These are phyloP conservation scores for Cremastobaeus sp. DNA, from an alignment of 2,888 invertebrate species.

Conservation along the genomic window DNA sequence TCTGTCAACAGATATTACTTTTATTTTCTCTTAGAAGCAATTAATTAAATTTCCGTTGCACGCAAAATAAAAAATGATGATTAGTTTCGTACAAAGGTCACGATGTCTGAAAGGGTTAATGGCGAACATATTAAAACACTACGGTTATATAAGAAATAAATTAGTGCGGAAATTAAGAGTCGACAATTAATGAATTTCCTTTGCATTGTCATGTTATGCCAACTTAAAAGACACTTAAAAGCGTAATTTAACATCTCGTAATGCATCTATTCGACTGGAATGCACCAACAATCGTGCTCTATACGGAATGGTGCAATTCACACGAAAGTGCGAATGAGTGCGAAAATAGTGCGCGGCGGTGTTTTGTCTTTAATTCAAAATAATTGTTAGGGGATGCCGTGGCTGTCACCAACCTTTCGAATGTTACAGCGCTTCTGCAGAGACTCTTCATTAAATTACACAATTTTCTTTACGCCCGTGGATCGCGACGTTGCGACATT, in stretches of 20 bases:
- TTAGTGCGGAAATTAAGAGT: conserved; percentile 14
- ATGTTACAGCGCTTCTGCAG: not conserved
- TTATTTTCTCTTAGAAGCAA: too few species aligned
- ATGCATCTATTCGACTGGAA: conserved; percentile 22
- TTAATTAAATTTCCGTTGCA: too few species aligned
- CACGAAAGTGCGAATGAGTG: conserved; percentile 32
- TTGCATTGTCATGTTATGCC: conserved; percentile 15
- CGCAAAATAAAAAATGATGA: too few species aligned
- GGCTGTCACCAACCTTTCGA: conserved; percentile 13
- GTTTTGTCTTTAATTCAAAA: conserved; percentile 40
- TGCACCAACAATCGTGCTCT: conserved; percentile 24
- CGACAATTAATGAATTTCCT: conserved; percentile 22
- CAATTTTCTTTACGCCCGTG: conserved; percentile 26
- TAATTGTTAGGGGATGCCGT: conserved; percentile 28
- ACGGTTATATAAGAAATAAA: conserved; percentile 22
- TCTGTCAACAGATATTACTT: too few species aligned
- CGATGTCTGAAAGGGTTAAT: too few species aligned
- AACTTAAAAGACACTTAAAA: conserved; percentile 24
- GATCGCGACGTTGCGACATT: conserved; percentile 21
- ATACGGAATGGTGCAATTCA: conserved; percentile 29
- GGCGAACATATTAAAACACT: too few species aligned
- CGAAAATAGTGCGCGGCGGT: conserved; percentile 20
- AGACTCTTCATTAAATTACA: conserved; percentile 34
- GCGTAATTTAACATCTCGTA: conserved; percentile 27
- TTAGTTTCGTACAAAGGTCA: too few species aligned